Conservation (phyloP, 2,888 invertebrate genomes). For the Nudaria mundana region DNA sequence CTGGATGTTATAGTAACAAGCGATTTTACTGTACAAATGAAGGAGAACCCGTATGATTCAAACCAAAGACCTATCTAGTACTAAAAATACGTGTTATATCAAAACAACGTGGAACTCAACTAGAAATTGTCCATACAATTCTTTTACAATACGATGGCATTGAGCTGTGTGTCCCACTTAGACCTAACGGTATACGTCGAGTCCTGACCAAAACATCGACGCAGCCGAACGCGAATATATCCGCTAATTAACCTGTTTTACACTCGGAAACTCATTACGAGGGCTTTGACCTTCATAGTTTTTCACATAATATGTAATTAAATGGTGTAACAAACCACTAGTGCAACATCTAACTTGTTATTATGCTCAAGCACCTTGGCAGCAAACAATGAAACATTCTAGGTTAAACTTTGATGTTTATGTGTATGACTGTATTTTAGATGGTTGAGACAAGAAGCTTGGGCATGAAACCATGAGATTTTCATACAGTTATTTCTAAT, state of each 20-base stretch:
- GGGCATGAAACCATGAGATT: neutral
- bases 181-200: constrained; percentile 50
- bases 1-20: too few species aligned
- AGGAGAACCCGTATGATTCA: too few species aligned
- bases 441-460: neutral
- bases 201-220: constrained; percentile 56
- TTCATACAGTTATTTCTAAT: neutral
- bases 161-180: constrained; percentile 52
- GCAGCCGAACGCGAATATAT: constrained; percentile 43
- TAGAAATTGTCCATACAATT: constrained; percentile 31
- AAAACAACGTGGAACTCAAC: constrained; percentile 3
- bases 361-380: constrained; percentile 19
- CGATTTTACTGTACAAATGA: too few species aligned
- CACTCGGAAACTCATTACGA: constrained; percentile 43
- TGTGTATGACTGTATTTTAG: constrained; percentile 12
- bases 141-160: constrained; percentile 36
- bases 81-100: neutral
- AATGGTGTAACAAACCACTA: constrained; percentile 23
- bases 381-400: constrained; percentile 26
- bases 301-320: constrained; percentile 37
- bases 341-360: constrained; percentile 19
- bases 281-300: constrained; percentile 50
- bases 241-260: constrained; percentile 60
- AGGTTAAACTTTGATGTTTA: constrained; percentile 16
- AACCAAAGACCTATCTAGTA: too few species aligned